A percentile compares a stretch with the other conserved stretches of the same genome.
phyloP scores from a whole-genome alignment of 2,888 invertebrate genomes.

The Eilema depressum region DNA sequence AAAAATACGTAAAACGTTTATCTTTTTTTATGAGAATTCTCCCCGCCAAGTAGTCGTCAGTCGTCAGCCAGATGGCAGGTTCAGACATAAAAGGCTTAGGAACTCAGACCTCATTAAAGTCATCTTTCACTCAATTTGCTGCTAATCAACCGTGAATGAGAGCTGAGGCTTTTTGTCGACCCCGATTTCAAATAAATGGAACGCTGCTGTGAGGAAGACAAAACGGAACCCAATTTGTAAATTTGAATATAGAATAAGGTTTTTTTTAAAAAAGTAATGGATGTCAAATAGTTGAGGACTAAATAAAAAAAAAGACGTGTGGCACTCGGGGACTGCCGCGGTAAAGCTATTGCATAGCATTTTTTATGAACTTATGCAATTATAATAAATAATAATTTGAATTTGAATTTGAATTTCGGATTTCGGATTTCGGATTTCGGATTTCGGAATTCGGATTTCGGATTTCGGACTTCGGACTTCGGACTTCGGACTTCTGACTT shows the following conservation, averaged over 20 bases:
- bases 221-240: neutral
- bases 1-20: neutral
- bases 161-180: conserved; percentile 48
- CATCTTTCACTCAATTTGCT: conserved; percentile 66
- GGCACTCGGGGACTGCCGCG: no score
- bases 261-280: neutral
- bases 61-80: conserved; percentile 30
- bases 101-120: conserved; percentile 50
- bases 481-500: no score
- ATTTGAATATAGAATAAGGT: neutral
- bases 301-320: no score
- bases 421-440: no score
- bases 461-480: no score
- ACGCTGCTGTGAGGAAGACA: neutral
- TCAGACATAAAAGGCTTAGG: conserved; percentile 39
- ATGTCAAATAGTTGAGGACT: neutral
- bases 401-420: no score
- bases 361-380: no score
- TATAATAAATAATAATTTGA: no score
- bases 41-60: conserved; percentile 12
- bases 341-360: no score
- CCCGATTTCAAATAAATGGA: conserved; percentile 20
- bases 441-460: no score
- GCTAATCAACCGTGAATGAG: conserved; percentile 65
- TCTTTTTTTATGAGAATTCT: conserved; percentile 19